Percentiles rank a stretch among this genome's conserved stretches.
phyloP scores from a whole-genome alignment of 2,888 invertebrate species.

The Eurytoma adleriae region DNA sequence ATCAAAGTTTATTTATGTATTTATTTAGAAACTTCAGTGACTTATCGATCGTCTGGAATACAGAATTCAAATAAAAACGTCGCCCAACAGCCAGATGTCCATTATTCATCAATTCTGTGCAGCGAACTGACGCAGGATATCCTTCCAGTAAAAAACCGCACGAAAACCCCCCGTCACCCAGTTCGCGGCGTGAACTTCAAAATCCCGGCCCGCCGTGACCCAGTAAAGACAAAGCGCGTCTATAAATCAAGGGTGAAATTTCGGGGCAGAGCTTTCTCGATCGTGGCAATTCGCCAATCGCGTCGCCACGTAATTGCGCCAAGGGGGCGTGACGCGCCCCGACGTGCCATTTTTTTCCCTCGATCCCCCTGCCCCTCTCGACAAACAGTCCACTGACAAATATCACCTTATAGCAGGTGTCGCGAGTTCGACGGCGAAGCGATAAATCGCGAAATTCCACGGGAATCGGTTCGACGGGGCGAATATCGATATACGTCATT shows the following conservation, averaged over 20 bases:
- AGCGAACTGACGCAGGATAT: too few species aligned
- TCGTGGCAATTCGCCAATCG: constrained; percentile 41
- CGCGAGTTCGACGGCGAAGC: not conserved
- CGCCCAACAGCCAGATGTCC: too few species aligned
- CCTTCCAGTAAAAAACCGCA: too few species aligned
- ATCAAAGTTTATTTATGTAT: too few species aligned
- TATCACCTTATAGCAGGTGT: not conserved
- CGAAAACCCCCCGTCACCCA: too few species aligned
- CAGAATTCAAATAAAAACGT: too few species aligned
- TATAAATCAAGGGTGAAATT: constrained; percentile 32
- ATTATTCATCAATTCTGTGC: too few species aligned
- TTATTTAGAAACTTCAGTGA: too few species aligned
- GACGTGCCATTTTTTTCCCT: too few species aligned
- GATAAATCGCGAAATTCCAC: constrained; percentile 16
- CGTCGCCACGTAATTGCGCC: constrained; percentile 20
- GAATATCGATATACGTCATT: not conserved
- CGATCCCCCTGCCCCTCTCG: too few species aligned
- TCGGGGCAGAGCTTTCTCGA: constrained; percentile 8
- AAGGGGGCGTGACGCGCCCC: not conserved
- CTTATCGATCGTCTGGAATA: too few species aligned
- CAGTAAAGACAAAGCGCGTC: constrained; percentile 8
- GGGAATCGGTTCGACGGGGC: not conserved
- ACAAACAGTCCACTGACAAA: too few species aligned
- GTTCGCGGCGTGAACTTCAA: not conserved
- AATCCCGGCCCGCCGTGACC: not conserved